A percentile compares a stretch with the other conserved stretches of the same genome.
These are phyloP conservation scores for Drosophila quinaria DNA, from an alignment of 2,888 invertebrate genomes.

Conservation along the genomic window DNA sequence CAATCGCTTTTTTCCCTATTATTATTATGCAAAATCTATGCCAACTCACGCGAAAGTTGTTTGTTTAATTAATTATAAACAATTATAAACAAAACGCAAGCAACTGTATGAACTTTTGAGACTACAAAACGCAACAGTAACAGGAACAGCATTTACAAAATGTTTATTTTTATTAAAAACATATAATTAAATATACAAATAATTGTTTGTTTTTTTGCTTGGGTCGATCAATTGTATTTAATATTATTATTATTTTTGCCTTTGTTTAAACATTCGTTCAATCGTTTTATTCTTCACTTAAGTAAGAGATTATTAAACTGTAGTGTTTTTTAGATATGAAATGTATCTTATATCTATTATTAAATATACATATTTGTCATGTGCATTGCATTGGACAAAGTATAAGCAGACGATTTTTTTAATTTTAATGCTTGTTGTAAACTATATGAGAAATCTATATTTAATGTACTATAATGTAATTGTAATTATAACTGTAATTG, in stretches of 20 bases:
- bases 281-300: conserved; percentile 55
- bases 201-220: conserved; percentile 29
- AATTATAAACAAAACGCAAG: conserved; percentile 30
- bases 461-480: conserved; percentile 40
- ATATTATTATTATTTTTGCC: conserved; percentile 42
- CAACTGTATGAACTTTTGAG: conserved; percentile 72
- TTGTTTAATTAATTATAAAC: conserved; percentile 29
- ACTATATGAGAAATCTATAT: conserved; percentile 42
- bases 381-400: conserved; percentile 7
- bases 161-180: conserved; percentile 57
- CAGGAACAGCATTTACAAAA: conserved; percentile 80
- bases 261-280: conserved; percentile 37
- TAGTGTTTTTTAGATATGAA: conserved; percentile 26
- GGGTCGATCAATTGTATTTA: conserved; percentile 41
- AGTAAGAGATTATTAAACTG: conserved; percentile 78
- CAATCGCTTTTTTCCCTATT: conserved; percentile 21
- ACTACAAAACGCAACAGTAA: conserved; percentile 81
- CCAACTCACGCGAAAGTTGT: conserved; percentile 38
- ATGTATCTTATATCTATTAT: conserved; percentile 20
- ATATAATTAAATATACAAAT: conserved; percentile 17
- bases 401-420: conserved; percentile 18
- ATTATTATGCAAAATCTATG: neutral
- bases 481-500: conserved; percentile 32
- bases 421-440: conserved; percentile 61
- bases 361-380: conserved; percentile 2